Percentiles rank a stretch among this genome's conserved stretches.
Conservation (phyloP, 2,888 invertebrate species). For the Pristionchus arcanus region DNA sequence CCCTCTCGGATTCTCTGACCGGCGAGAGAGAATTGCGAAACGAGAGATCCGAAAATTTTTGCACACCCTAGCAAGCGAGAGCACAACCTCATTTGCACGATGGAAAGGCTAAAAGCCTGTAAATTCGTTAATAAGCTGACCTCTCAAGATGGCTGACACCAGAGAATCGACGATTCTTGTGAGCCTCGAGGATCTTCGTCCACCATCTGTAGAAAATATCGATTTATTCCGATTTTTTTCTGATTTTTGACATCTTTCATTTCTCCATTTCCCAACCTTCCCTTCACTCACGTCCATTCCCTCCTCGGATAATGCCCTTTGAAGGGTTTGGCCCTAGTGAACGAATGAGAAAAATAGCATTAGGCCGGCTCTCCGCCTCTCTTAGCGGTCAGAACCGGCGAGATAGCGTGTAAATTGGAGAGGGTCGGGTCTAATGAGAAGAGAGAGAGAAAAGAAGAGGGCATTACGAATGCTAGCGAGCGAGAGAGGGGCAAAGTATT, state of each 20-base stretch:
- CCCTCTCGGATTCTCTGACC: too few species aligned
- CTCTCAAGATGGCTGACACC: constrained; percentile 50
- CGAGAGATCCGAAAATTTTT: too few species aligned
- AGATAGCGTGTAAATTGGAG: not conserved
- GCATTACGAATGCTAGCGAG: not conserved
- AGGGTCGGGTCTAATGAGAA: not conserved
- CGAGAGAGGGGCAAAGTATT: not conserved
- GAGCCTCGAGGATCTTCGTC: constrained; percentile 37
- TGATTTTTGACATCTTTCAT: too few species aligned
- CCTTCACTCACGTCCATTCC: not conserved
- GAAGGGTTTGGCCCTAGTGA: not conserved
- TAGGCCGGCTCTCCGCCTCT: not conserved
- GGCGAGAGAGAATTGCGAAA: too few species aligned
- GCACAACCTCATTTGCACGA: too few species aligned
- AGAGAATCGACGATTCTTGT: constrained; percentile 38
- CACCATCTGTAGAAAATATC: constrained; percentile 47
- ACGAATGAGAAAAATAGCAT: not conserved
- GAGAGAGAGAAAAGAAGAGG: constrained; percentile 15
- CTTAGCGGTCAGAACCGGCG: not conserved
- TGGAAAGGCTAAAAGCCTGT: too few species aligned
- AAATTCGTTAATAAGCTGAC: not conserved
- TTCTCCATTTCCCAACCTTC: too few species aligned
- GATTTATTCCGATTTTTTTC: not conserved
- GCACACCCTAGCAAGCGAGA: too few species aligned
- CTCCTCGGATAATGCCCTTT: not conserved